Evolutionary conservation across 2,888 invertebrate species (phyloP), one percentile per base, ranked within the genome.

Genomic region (Dasysyrphus albostriatus): DNA sequence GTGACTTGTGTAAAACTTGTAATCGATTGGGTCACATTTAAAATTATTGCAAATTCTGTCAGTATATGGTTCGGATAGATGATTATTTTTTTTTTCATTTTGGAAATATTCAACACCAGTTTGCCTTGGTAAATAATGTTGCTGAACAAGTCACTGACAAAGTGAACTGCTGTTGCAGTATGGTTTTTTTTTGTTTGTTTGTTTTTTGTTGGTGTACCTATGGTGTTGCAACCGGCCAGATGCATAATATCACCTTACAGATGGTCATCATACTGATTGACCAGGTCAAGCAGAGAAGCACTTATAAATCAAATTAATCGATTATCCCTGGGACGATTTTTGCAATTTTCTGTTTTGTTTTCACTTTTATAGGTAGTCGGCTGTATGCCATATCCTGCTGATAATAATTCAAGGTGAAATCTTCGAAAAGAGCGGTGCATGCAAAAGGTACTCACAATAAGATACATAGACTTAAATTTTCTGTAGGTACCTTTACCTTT

Each of bases 121-220:
- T 78, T 14, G 44, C 73, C 78, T 83, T 83, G 78, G 51, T 73
- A 19, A n/a, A 42, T 6, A 73, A 73, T 73, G 73, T 78, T 73
- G 78, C 73, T 47, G 47, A 67, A 19, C 78, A 51, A 73, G 70
- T 77, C 77, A 47, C 65, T 34, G 32, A 54, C 58, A 65, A 61
- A 58, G 49, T 65, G 12, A 58, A 58, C 61, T 39, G 73, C 29
- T 54, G 77, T 32, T 56, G 61, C 63, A 56, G 58, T 56, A 44
- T 54, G 0, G 44, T 83, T 65, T 77, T 61, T 24, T 24, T 10
- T 39, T n/a, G n/a, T n/a, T 63, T 63, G 32, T 7, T 29, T 3
- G 12, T 49, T 49, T 9, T 37, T 37, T 67, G 5, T 32, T 7
- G 44, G 51, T 59, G 73, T 16, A 3, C 3, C 1, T 24, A 73